Evolutionary conservation across 2,113 vertebrate species (phyloP), one percentile per base, ranked within the genome.

Genomic region (Colistium nudipinnis): DNA sequence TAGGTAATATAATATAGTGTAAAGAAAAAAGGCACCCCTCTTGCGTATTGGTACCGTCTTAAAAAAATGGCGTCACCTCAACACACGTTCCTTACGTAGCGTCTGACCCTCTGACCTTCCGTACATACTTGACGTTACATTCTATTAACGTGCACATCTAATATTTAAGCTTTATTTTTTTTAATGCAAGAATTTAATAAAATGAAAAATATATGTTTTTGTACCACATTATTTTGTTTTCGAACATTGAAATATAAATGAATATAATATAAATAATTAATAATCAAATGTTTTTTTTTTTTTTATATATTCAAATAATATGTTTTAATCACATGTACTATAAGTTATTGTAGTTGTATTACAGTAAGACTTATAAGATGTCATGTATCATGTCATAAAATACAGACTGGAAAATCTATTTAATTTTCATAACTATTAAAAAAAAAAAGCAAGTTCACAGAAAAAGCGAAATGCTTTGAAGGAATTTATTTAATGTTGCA

Each of bases 401-500:
- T 38, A 3, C 9, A 6, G 3, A 38, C 36, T 38, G 4, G n/a
- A n/a, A n/a, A n/a, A n/a, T n/a, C n/a, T n/a, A n/a, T n/a, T n/a
- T n/a, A n/a, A n/a, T 4, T 20, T 20, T 6, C 1, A 8, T 44
- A 2, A 20, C n/a, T 44, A 44, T n/a, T 43, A 43, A 36, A 36
- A 7, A 9, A 10, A 36, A 9, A 36, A 19, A 73, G 49, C 12
- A n/a, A 41, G 9, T 5, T 51, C 7, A 3, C 8, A 65, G 7
- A 67, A 45, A 17, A n/a, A 52, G n/a, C n/a, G 8, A 60, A 65
- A 48, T 80, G 74, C 75, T 75, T 81, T 80, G 41, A 80, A 76
- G 57, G 25, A 56, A 80, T 90, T 91, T 89, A 92, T 91, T 93
- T 48, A 86, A 78, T 62, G 49, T 69, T 81, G 82, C 81, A 88